Percentiles rank a stretch among this genome's conserved stretches.
Evolutionary conservation across 2,888 invertebrate genomes (phyloP).

Genomic region (Brachylomia viminalis): DNA sequence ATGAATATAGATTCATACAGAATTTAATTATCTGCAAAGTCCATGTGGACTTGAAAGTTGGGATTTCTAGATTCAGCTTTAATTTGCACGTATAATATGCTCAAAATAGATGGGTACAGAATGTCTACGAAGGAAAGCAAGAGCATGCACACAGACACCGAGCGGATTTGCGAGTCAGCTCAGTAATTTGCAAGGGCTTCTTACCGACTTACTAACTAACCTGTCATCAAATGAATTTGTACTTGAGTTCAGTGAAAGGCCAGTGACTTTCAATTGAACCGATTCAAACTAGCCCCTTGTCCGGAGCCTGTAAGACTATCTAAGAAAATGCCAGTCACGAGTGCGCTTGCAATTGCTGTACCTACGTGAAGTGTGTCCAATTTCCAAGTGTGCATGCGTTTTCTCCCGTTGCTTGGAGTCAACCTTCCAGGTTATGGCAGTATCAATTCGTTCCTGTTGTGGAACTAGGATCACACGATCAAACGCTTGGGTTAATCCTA

Average conservation of each 20-base stretch:
- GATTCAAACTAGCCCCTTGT: not conserved
- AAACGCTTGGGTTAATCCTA: conserved; percentile 41
- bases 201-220: not conserved
- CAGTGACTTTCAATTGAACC: not conserved
- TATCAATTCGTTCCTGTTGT: conserved; percentile 34
- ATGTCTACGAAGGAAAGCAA: not conserved
- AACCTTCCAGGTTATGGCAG: conserved; percentile 10
- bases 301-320: not conserved
- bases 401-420: accelerated
- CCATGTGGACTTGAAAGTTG: conserved; percentile 37
- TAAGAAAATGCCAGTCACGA: not conserved
- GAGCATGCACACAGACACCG: no score
- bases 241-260: not conserved
- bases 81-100: conserved; percentile 49
- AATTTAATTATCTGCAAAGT: conserved; percentile 49
- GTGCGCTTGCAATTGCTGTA: no score
- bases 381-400: not conserved
- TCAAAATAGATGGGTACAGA: conserved; percentile 1
- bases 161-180: not conserved
- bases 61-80: conserved; percentile 39
- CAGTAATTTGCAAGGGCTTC: not conserved
- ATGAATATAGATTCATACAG: conserved; percentile 49
- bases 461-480: conserved; percentile 36
- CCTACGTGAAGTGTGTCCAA: not conserved
- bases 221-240: not conserved